Conservation (phyloP, 1,140 invertebrate genomes). For the Neodiprion virginianus region DNA sequence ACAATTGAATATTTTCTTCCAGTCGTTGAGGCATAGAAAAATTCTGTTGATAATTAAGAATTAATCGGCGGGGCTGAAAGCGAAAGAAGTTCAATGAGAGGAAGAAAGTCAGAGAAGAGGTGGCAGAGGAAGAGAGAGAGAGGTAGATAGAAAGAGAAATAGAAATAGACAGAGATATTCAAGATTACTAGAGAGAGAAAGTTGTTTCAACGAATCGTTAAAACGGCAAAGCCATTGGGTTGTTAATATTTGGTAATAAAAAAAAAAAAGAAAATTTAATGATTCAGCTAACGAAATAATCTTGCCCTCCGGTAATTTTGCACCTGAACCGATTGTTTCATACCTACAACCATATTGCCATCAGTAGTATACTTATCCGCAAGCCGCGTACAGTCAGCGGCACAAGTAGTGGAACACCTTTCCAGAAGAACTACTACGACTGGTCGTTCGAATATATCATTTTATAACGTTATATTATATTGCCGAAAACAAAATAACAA, state of each 20-base stretch:
- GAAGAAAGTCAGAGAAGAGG: neutral
- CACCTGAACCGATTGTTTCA: too few relatives aligned
- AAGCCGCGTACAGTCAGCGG: neutral
- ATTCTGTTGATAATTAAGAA: neutral
- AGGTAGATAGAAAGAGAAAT: neutral
- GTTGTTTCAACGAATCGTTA: neutral
- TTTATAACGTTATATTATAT: neutral
- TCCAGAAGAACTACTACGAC: neutral
- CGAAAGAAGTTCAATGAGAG: neutral
- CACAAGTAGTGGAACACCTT: neutral
- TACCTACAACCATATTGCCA: too few relatives aligned
- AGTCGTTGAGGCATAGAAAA: neutral
- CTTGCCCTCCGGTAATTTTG: too few relatives aligned
- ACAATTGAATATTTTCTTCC: slow-evolving; percentile 44
- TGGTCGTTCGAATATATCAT: neutral
- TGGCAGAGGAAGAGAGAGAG: neutral
- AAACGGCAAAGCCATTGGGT: too few relatives aligned
- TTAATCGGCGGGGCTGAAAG: neutral
- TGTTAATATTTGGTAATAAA: neutral
- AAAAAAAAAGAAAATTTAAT: too few relatives aligned
- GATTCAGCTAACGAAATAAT: too few relatives aligned
- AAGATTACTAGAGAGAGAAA: neutral
- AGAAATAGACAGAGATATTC: neutral
- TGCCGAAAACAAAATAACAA: neutral
- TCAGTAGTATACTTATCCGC: too few relatives aligned